Conservation (phyloP, 2,888 invertebrate genomes). For the Tridacna crocea region DNA sequence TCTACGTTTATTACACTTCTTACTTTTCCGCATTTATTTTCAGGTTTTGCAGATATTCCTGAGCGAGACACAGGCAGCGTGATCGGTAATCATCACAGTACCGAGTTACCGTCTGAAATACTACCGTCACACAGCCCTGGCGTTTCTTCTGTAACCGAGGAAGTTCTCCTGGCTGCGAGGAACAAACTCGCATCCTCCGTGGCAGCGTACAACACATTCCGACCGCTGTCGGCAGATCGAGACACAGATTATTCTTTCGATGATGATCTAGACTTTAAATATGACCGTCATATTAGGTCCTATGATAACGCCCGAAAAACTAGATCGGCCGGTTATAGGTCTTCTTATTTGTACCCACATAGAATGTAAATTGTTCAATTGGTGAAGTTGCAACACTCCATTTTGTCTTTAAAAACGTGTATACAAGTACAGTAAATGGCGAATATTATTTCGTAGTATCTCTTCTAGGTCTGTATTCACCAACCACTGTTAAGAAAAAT, state of each 20-base stretch:
- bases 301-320: constrained; percentile 70
- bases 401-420: no score
- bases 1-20: no score
- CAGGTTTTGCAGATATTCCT: constrained; percentile 66
- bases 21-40: constrained; percentile 2
- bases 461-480: no score
- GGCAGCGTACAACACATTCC: constrained; percentile 63
- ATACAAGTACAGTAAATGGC: no score
- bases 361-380: constrained; percentile 33
- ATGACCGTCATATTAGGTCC: constrained; percentile 72
- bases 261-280: constrained; percentile 74
- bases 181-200: constrained; percentile 68
- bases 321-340: constrained; percentile 26
- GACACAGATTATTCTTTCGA: constrained; percentile 72
- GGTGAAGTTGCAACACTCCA: no score
- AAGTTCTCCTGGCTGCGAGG: constrained; percentile 70
- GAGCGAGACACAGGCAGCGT: constrained; percentile 53
- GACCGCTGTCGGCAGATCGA: constrained; percentile 65
- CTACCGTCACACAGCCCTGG: constrained; percentile 25
- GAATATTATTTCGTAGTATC: no score
- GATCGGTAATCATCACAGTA: constrained; percentile 25
- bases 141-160: constrained; percentile 53
- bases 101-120: constrained; percentile 39
- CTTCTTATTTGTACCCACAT: constrained; percentile 57
- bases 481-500: no score